Conservation (phyloP, 2,888 invertebrate genomes). For the Leucophenga maculata region DNA sequence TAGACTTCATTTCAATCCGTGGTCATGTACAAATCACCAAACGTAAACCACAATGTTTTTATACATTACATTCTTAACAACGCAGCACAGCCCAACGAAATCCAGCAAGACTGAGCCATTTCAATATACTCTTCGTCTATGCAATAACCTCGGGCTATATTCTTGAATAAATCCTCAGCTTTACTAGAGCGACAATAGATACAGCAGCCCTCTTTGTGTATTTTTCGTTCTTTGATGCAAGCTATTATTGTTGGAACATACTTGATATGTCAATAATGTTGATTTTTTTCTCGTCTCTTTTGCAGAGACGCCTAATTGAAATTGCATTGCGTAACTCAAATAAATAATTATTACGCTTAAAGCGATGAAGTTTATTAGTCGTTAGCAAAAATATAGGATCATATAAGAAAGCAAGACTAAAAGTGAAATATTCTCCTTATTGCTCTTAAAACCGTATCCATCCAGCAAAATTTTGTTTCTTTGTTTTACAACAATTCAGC, state of each 20-base stretch:
- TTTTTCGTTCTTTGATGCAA: background rate
- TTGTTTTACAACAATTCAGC: too few species aligned
- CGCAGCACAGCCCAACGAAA: background rate
- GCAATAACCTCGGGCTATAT: too few species aligned
- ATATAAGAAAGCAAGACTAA: too few species aligned
- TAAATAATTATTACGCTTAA: conserved; percentile 39
- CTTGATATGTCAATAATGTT: background rate
- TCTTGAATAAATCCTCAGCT: too few species aligned
- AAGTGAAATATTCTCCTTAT: too few species aligned
- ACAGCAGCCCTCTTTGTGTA: background rate
- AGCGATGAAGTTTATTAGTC: too few species aligned
- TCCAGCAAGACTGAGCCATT: background rate
- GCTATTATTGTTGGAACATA: background rate
- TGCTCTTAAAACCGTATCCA: too few species aligned
- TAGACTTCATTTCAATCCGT: background rate
- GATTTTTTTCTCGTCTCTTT: conserved; percentile 15
- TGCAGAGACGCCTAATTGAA: conserved; percentile 36
- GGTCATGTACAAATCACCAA: conserved; percentile 12
- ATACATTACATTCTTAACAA: background rate
- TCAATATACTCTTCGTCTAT: background rate
- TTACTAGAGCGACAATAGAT: too few species aligned
- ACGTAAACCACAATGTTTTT: conserved; percentile 10
- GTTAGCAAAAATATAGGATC: too few species aligned
- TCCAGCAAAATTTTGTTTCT: too few species aligned
- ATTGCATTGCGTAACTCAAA: conserved; percentile 48